A percentile compares a stretch with the other conserved stretches of the same genome.
These are phyloP conservation scores for Takifugu ocellatus DNA, from an alignment of 2,797 vertebrate genomes.

Conservation along the genomic window DNA sequence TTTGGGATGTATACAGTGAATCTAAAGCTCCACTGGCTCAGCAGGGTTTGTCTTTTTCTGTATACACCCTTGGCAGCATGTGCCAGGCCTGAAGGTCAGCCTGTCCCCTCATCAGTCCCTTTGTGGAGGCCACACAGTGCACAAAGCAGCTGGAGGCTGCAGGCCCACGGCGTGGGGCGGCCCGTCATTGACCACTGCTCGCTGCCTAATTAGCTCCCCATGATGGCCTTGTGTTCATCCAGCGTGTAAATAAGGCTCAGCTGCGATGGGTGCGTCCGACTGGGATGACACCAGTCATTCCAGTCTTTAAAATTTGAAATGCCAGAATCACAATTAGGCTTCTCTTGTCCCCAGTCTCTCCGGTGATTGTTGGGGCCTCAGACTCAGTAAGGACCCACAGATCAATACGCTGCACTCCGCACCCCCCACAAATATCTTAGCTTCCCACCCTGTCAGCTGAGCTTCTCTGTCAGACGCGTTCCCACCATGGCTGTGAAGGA, in stretches of 20 bases:
- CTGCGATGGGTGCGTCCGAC: slow-evolving; percentile 63
- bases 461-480: slow-evolving; percentile 59
- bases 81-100: slow-evolving; percentile 76
- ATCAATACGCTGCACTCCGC: slow-evolving; percentile 12
- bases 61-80: slow-evolving; percentile 64
- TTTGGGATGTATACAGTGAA: slow-evolving; percentile 25
- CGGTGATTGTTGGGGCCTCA: slow-evolving; percentile 29
- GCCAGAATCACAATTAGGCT: too few relatives aligned
- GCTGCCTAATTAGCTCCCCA: slow-evolving; percentile 74
- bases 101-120: slow-evolving; percentile 68
- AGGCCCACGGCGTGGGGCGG: slow-evolving; percentile 46
- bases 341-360: slow-evolving; percentile 30
- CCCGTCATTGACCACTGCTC: slow-evolving; percentile 74
- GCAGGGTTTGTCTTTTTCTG: slow-evolving; percentile 46
- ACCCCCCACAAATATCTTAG: slow-evolving; percentile 47
- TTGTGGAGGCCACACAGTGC: slow-evolving; percentile 49
- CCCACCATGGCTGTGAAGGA: slow-evolving; percentile 62
- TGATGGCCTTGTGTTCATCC: slow-evolving; percentile 61
- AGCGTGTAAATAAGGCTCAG: slow-evolving; percentile 73
- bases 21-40: slow-evolving; percentile 61
- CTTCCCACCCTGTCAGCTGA: slow-evolving; percentile 62
- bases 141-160: slow-evolving; percentile 68
- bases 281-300: slow-evolving; percentile 59
- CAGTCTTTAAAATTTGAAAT: slow-evolving; percentile 2
- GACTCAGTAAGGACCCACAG: slow-evolving; percentile 30